Conservation (phyloP, 2,113 vertebrate species). For the Clarias batrachus region DNA sequence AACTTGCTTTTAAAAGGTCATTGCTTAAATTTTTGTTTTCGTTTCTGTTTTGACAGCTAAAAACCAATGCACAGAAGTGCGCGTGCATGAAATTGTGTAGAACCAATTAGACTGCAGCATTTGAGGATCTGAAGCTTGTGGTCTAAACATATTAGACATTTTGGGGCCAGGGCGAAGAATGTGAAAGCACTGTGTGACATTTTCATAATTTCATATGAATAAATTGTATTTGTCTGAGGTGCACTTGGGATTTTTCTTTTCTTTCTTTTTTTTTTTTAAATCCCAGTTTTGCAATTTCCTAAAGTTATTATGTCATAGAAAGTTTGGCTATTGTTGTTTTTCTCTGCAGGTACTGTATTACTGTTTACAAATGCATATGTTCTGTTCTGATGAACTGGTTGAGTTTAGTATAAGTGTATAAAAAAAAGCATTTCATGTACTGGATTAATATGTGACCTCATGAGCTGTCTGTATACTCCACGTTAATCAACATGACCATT, state of each 20-base stretch:
- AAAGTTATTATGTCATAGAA: neutral
- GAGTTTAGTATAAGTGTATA: neutral
- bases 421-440: neutral
- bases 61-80: neutral
- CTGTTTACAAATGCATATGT: neutral
- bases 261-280: neutral
- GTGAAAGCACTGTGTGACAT: neutral
- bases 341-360: no score
- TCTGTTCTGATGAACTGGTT: neutral
- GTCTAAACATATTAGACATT: neutral
- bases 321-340: neutral
- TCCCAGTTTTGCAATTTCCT: neutral
- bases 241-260: neutral
- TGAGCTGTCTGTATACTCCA: neutral
- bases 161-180: neutral
- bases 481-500: neutral
- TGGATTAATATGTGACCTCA: neutral
- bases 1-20: neutral
- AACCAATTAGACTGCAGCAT: neutral
- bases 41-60: no score
- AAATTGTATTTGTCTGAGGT: neutral
- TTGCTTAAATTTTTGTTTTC: no score
- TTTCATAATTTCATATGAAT: neutral
- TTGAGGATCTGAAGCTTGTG: neutral
- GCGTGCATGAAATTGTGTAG: neutral